phyloP scores from a whole-genome alignment of 1,140 invertebrate genomes.

The Patella vulgata region DNA sequence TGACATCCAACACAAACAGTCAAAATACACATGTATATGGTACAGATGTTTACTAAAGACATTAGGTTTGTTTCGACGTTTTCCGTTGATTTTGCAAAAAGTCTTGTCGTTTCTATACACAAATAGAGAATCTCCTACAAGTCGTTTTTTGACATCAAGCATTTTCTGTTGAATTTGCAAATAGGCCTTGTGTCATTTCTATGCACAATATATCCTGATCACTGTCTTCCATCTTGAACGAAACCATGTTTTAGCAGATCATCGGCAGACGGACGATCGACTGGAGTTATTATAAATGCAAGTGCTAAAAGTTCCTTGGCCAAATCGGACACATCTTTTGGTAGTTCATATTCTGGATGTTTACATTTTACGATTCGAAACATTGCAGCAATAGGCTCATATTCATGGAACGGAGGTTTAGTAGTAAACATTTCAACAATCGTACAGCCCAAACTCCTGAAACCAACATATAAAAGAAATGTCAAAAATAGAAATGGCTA shows the following conservation, averaged over 20 bases:
- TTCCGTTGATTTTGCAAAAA: too few species aligned
- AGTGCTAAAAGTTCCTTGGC: constrained; percentile 54
- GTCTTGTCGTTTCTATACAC: too few species aligned
- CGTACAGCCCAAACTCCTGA: constrained; percentile 66
- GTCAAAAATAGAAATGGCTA: not conserved
- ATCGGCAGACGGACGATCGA: constrained; percentile 56
- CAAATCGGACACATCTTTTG: constrained; percentile 35
- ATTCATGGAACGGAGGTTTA: constrained; percentile 63
- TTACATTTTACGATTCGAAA: constrained; percentile 65
- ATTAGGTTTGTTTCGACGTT: too few species aligned
- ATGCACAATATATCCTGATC: too few species aligned
- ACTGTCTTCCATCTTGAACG: constrained; percentile 38
- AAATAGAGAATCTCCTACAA: too few species aligned
- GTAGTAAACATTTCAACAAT: constrained; percentile 65
- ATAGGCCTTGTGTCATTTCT: too few species aligned
- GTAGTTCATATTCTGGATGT: constrained; percentile 58
- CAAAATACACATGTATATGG: too few species aligned
- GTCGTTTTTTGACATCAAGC: too few species aligned
- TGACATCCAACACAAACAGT: too few species aligned
- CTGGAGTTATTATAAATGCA: constrained; percentile 50
- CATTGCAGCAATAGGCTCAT: constrained; percentile 65
- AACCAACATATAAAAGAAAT: constrained; percentile 23
- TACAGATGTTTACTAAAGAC: too few species aligned
- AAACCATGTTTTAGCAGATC: constrained; percentile 58
- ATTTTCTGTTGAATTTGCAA: too few species aligned